Percentiles rank a stretch among this genome's conserved stretches.
Conservation (phyloP, 2,888 invertebrate species). For the Cephus spinipes region DNA sequence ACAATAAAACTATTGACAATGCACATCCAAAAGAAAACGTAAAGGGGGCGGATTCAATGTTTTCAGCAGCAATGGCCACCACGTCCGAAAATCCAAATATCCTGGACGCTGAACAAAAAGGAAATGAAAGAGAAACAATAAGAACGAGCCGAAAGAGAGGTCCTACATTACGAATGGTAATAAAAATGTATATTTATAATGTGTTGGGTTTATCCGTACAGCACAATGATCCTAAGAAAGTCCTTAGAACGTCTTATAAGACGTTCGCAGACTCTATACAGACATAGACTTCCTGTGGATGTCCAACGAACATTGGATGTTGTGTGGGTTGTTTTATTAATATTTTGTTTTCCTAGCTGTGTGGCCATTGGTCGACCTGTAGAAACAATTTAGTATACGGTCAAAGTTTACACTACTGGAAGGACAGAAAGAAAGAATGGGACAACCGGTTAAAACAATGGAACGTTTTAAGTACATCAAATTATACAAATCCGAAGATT, state of each 20-base stretch:
- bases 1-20: not conserved
- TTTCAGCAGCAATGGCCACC: not conserved
- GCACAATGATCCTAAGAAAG: not conserved
- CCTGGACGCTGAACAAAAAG: not conserved
- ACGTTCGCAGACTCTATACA: no score
- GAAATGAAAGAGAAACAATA: not conserved
- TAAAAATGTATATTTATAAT: not conserved
- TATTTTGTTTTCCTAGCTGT: conserved; percentile 29
- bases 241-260: not conserved
- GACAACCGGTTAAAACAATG: conserved; percentile 35
- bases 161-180: not conserved
- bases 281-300: not conserved
- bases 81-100: not conserved
- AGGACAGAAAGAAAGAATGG: conserved; percentile 41
- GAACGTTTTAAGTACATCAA: conserved; percentile 16
- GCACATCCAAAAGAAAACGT: not conserved
- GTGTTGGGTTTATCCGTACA: not conserved
- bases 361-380: conserved; percentile 26
- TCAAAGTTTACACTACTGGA: conserved; percentile 39
- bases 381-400: conserved; percentile 38
- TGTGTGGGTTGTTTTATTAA: no score
- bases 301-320: not conserved
- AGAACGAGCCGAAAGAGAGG: not conserved
- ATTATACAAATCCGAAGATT: conserved; percentile 7
- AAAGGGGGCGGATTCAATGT: not conserved